Conservation (phyloP, 1,140 invertebrate species). For the Chironomus striatipennis region DNA sequence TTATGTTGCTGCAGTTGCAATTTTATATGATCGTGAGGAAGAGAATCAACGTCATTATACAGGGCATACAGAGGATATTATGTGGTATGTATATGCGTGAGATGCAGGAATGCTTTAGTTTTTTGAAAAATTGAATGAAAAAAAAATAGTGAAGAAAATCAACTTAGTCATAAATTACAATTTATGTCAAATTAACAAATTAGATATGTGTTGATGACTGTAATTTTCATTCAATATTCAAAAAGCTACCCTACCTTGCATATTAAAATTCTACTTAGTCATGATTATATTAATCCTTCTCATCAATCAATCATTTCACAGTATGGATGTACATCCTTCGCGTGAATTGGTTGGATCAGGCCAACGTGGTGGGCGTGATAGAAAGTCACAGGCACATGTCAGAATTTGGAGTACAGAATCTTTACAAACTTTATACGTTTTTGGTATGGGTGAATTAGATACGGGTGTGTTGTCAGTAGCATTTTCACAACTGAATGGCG, state of each 20-base stretch:
- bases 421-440: slow-evolving; percentile 81
- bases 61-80: slow-evolving; percentile 90
- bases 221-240: too few species aligned
- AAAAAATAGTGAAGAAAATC: too few species aligned
- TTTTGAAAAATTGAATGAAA: too few species aligned
- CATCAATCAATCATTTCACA: slow-evolving; percentile 34
- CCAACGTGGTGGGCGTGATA: slow-evolving; percentile 69
- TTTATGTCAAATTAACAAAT: too few species aligned
- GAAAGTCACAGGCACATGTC: slow-evolving; percentile 83
- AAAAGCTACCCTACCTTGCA: too few species aligned
- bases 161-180: too few species aligned
- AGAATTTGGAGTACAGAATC: slow-evolving; percentile 91
- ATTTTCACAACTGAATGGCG: slow-evolving; percentile 86
- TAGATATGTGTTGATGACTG: too few species aligned
- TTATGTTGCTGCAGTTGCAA: slow-evolving; percentile 83
- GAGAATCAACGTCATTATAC: slow-evolving; percentile 86
- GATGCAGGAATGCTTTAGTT: too few species aligned
- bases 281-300: not conserved
- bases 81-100: slow-evolving; percentile 44
- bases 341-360: slow-evolving; percentile 84
- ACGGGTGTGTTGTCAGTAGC: slow-evolving; percentile 80
- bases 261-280: not conserved
- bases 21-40: slow-evolving; percentile 84
- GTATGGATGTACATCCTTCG: slow-evolving; percentile 84
- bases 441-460: slow-evolving; percentile 86